A percentile compares a stretch with the other conserved stretches of the same genome.
phyloP scores from a whole-genome alignment of 2,797 vertebrate genomes.

The Leuciscus waleckii region DNA sequence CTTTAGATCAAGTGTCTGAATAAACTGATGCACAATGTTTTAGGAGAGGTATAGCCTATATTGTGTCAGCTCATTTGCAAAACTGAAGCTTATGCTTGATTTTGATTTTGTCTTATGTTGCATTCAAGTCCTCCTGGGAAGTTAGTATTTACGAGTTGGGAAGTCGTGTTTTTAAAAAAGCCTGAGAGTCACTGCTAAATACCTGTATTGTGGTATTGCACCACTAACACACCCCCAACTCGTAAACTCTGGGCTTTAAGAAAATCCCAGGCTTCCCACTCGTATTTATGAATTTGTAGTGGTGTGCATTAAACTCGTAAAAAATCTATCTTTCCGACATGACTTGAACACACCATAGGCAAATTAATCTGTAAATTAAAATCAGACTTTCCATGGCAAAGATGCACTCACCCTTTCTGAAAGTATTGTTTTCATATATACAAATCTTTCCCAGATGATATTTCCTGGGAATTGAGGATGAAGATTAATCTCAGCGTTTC shows the following conservation, averaged over 20 bases:
- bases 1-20: background rate
- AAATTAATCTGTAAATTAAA: constrained; percentile 10
- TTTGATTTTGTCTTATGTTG: background rate
- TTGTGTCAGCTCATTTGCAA: background rate
- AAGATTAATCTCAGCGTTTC: constrained; percentile 21
- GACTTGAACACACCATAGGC: background rate
- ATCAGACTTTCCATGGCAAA: constrained; percentile 17
- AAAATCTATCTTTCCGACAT: background rate
- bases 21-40: background rate
- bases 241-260: background rate
- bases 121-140: background rate
- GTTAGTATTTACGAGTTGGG: background rate
- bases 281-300: background rate
- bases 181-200: background rate
- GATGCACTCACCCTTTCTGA: background rate
- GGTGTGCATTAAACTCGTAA: background rate
- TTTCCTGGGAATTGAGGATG: constrained; percentile 3
- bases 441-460: constrained; percentile 29
- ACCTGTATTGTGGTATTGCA: background rate
- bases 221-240: background rate
- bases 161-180: background rate
- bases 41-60: background rate
- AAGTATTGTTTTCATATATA: constrained; percentile 7
- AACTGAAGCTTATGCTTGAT: background rate
- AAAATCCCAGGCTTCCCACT: background rate